phyloP scores from a whole-genome alignment of 2,113 vertebrate species.

The Raphicerus campestris region DNA sequence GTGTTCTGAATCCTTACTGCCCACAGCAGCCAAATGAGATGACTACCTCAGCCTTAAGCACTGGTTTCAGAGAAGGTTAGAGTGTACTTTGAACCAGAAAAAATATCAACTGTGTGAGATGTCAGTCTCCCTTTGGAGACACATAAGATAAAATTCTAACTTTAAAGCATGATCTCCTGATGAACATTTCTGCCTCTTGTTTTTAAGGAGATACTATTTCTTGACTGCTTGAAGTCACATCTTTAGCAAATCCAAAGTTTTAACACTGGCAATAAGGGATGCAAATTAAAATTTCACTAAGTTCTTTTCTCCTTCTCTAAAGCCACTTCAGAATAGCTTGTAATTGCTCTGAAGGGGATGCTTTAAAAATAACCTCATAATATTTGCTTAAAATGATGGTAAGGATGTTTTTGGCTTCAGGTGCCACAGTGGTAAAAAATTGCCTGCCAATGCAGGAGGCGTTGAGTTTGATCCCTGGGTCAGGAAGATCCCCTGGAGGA shows the following conservation, averaged over 20 bases:
- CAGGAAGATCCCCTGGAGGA: neutral
- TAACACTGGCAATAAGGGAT: neutral
- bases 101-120: neutral
- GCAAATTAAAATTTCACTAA: conserved; percentile 14
- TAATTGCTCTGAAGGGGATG: neutral
- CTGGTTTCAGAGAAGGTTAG: neutral
- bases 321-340: neutral
- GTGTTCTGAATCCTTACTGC: conserved; percentile 32
- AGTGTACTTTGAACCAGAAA: neutral
- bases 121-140: neutral
- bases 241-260: neutral
- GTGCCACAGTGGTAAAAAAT: neutral
- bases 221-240: neutral
- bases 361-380: conserved; percentile 9
- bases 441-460: neutral
- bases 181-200: neutral
- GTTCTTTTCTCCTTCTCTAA: neutral
- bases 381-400: neutral
- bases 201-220: neutral
- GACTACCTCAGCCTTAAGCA: neutral
- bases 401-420: neutral
- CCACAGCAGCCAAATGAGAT: neutral
- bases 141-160: neutral
- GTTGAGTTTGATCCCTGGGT: neutral
- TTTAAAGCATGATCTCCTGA: neutral